Conservation (phyloP, 2,888 invertebrate species). For the Eurois occulta region DNA sequence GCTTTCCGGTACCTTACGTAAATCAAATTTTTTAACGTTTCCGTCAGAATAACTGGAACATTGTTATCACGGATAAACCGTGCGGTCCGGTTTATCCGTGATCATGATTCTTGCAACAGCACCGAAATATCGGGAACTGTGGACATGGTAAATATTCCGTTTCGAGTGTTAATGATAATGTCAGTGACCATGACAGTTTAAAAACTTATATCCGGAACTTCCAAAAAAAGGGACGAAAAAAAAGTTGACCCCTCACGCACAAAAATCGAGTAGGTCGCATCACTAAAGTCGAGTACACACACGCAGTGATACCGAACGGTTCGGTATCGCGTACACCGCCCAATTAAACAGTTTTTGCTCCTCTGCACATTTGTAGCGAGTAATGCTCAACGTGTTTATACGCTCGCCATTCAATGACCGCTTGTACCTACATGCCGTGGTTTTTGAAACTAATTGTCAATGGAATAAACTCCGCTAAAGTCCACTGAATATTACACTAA, state of each 20-base stretch:
- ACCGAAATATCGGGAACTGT: too few relatives aligned
- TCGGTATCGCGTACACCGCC: constrained; percentile 78
- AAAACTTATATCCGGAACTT: background rate
- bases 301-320: constrained; percentile 85
- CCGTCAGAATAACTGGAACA: background rate
- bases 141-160: too few relatives aligned
- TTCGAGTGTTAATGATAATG: too few relatives aligned
- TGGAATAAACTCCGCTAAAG: constrained; percentile 50
- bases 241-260: constrained; percentile 18
- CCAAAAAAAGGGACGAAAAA: background rate
- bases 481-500: constrained; percentile 30
- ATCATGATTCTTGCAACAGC: too few relatives aligned
- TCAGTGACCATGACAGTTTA: too few relatives aligned
- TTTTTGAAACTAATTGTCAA: constrained; percentile 68
- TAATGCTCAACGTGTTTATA: constrained; percentile 76
- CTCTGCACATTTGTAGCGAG: constrained; percentile 83
- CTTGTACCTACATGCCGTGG: constrained; percentile 43
- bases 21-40: background rate
- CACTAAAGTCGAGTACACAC: constrained; percentile 79
- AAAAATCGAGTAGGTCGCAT: constrained; percentile 67
- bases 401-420: constrained; percentile 65
- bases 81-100: too few relatives aligned
- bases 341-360: constrained; percentile 89
- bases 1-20: background rate
- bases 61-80: too few relatives aligned